A percentile compares a stretch with the other conserved stretches of the same genome.
These are phyloP conservation scores for Eupeodes latifasciatus DNA, from an alignment of 2,888 invertebrate species.

Conservation along the genomic window DNA sequence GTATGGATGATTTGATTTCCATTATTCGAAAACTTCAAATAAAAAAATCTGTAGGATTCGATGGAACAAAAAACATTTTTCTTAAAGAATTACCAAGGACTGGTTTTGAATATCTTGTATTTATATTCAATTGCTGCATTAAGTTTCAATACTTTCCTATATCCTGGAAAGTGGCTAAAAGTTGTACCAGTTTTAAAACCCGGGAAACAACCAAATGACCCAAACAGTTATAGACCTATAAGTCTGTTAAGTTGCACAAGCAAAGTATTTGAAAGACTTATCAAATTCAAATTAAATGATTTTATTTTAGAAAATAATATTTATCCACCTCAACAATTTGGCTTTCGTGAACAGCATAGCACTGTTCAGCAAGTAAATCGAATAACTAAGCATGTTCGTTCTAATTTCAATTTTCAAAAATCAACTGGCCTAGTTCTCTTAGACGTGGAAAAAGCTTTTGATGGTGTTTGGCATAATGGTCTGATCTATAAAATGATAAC, in stretches of 20 bases:
- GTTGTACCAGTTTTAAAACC: not conserved
- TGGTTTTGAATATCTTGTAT: not conserved
- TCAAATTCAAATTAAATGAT: not conserved
- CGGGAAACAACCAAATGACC: not conserved
- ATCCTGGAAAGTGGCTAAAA: constrained; percentile 2
- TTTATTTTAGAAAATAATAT: not conserved
- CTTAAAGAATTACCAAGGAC: not conserved
- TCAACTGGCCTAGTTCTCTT: too few relatives aligned
- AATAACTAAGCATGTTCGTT: too few relatives aligned
- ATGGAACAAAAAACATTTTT: constrained; percentile 5
- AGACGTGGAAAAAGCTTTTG: too few relatives aligned
- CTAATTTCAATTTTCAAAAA: too few relatives aligned
- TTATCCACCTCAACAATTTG: not conserved
- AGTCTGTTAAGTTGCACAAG: not conserved
- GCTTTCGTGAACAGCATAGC: not conserved
- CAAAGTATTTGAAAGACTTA: not conserved
- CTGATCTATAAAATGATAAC: too few relatives aligned
- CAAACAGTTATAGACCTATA: not conserved
- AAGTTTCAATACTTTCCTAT: not conserved
- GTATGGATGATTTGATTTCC: not conserved
- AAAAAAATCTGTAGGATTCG: not conserved
- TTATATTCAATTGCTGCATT: not conserved
- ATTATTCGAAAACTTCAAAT: not conserved
- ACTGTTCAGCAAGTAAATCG: too few relatives aligned
- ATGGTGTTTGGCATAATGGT: too few relatives aligned